A percentile compares a stretch with the other conserved stretches of the same genome.
Conservation (phyloP, 2,113 vertebrate species). For the Heterotis niloticus region DNA sequence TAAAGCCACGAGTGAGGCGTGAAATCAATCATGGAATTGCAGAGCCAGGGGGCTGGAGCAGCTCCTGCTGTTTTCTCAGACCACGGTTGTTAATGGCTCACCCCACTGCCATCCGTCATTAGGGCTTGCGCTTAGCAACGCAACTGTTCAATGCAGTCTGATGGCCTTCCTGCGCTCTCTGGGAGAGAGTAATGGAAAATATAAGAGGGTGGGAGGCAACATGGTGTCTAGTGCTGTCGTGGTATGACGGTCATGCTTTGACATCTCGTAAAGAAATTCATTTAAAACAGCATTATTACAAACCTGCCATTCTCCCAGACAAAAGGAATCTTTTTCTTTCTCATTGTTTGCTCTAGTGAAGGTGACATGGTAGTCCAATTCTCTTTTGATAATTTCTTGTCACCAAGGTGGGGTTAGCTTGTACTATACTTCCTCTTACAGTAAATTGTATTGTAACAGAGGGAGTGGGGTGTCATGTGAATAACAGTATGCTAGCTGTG, state of each 20-base stretch:
- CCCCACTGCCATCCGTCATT: neutral
- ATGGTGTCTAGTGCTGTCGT: neutral
- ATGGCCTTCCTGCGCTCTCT: neutral
- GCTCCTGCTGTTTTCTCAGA: constrained; percentile 36
- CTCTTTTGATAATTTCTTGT: too few species aligned
- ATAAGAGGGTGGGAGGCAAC: neutral
- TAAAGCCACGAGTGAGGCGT: constrained; percentile 43
- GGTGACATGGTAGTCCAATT: too few species aligned
- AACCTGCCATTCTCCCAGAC: too few species aligned
- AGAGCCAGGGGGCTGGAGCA: constrained; percentile 41
- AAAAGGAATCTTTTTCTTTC: too few species aligned
- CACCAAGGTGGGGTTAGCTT: too few species aligned
- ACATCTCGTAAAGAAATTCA: too few species aligned
- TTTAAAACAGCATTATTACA: too few species aligned
- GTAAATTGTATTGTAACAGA: too few species aligned
- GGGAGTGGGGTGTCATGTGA: too few species aligned
- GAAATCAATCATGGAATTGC: constrained; percentile 48
- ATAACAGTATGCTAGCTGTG: too few species aligned
- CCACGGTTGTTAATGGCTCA: constrained; percentile 4
- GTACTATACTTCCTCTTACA: too few species aligned
- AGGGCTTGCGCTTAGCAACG: neutral
- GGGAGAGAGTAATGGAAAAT: neutral
- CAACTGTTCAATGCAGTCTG: neutral
- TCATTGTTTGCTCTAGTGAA: too few species aligned
- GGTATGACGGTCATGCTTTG: neutral